These are phyloP conservation scores for Cotesia congregata DNA, from an alignment of 2,888 invertebrate genomes.

Conservation along the genomic window DNA sequence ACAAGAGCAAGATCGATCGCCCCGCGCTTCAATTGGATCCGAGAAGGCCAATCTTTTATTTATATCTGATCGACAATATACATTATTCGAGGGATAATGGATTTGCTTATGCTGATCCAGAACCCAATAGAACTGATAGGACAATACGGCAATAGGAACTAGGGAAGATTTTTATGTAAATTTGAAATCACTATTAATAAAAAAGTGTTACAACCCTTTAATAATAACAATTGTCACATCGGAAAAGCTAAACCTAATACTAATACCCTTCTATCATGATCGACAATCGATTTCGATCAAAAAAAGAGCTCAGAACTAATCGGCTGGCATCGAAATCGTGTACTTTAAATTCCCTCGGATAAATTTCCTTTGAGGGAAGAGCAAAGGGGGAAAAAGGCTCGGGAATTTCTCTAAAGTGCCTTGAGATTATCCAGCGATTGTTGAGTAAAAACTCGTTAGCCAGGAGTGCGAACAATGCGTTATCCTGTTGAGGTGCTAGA, in stretches of 20 bases:
- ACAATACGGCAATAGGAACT: not conserved
- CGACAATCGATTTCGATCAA: too few relatives aligned
- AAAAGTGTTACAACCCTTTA: too few relatives aligned
- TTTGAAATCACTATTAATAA: too few relatives aligned
- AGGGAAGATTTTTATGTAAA: too few relatives aligned
- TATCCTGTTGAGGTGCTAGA: conserved; percentile 29
- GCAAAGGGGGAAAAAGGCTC: not conserved
- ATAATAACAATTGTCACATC: too few relatives aligned
- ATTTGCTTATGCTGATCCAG: not conserved
- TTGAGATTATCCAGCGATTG: conserved; percentile 1
- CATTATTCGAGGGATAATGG: not conserved
- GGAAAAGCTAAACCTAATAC: too few relatives aligned
- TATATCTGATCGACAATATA: conserved; percentile 4
- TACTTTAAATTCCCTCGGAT: too few relatives aligned
- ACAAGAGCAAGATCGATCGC: conserved; percentile 28
- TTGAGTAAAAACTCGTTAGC: conserved; percentile 44
- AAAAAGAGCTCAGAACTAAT: too few relatives aligned
- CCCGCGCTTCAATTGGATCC: conserved; percentile 16
- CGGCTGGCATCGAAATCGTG: too few relatives aligned
- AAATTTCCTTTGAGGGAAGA: too few relatives aligned
- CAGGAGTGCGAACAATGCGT: conserved; percentile 47
- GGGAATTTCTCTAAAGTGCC: conserved; percentile 6
- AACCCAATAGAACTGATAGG: not conserved
- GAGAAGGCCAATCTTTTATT: not conserved
- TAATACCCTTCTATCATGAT: too few relatives aligned